Evolutionary conservation across 2,113 vertebrate species (phyloP).

Genomic region (Labrus mixtus): DNA sequence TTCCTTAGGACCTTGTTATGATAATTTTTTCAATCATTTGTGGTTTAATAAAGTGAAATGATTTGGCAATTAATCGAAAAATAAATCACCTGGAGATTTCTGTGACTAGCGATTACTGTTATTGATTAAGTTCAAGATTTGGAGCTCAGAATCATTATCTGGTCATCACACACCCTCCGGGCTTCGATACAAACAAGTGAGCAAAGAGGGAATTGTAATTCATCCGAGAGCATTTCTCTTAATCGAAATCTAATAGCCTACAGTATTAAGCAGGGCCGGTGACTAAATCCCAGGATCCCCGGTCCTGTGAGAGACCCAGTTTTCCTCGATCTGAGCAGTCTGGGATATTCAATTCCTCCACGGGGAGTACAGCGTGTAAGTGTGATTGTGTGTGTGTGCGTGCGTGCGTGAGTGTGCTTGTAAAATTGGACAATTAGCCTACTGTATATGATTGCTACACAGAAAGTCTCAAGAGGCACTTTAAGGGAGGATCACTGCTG

Average conservation of each 20-base stretch:
- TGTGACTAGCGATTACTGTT: not conserved
- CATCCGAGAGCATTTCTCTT: constrained; percentile 7
- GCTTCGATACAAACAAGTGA: not conserved
- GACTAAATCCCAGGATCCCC: constrained; percentile 31
- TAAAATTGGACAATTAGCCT: constrained; percentile 47
- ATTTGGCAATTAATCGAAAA: constrained; percentile 21
- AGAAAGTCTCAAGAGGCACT: constrained; percentile 57
- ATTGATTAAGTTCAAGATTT: constrained; percentile 9
- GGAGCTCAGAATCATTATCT: not conserved
- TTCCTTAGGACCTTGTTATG: not conserved
- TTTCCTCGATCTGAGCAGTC: constrained; percentile 15
- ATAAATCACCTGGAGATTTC: not conserved
- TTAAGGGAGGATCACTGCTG: constrained; percentile 41
- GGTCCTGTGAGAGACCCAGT: constrained; percentile 14
- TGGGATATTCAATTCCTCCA: constrained; percentile 37
- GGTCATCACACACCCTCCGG: constrained; percentile 1
- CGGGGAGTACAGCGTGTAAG: constrained; percentile 30
- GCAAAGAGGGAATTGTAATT: not conserved
- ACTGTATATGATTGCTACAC: constrained; percentile 49
- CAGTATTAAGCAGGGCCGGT: not conserved
- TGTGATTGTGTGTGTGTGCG: not conserved
- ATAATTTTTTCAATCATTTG: not conserved
- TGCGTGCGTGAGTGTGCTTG: constrained; percentile 2
- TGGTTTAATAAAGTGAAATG: not conserved
- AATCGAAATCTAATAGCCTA: constrained; percentile 21